Base-by-base conservation (phyloP, 1,140 invertebrate species). In the Sycophila sp. region DNA sequence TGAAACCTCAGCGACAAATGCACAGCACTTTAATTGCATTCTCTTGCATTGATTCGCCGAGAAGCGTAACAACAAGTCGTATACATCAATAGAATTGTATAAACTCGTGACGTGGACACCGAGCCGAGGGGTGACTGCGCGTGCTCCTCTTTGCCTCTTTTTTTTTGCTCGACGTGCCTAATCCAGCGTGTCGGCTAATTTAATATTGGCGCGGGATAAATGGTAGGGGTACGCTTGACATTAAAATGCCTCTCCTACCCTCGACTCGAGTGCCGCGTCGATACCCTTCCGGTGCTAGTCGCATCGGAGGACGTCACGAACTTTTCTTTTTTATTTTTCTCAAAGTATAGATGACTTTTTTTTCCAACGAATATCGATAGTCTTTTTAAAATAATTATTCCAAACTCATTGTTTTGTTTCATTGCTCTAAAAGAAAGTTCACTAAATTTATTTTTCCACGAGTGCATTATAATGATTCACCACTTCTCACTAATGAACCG, bases 161-260 rank as follows among this genome's bases (percentile, higher is more conserved):
- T 45, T 45, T 45, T 45, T 8, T 45, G 2, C 28, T n/a, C 34
- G 1, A 42, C 34, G 59, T 47, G 40, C 40, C 40, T 62, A 62
- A 62, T 62, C 59, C 28, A 19, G 13, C 34, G 2, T 6, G 36
- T 22, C 36, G 26, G 40, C 26, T 62, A 62, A 62, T 62, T 62
- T 47, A 62, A 62, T 62, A 62, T 62, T 62, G 22, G 15, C 26
- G 38, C 38, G n/a, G 22, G 13, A 42, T 45, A 22, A 32, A 28
- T 45, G 59, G 59, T 32, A 62, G 26, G 59, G 59, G n/a, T 30
- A 40, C n/a, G 59, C 40, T 62, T 62, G 59, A 62, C 59, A 62
- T 62, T 62, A 62, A 26, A 59, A 59, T 5, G 56, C 30, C 56
- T 38, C 32, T 40, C n/a, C n/a, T n/a, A n/a, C n/a, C n/a, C n/a